These are phyloP conservation scores for Eubasilissa splendida DNA, from an alignment of 2,888 invertebrate species.

Conservation along the genomic window DNA sequence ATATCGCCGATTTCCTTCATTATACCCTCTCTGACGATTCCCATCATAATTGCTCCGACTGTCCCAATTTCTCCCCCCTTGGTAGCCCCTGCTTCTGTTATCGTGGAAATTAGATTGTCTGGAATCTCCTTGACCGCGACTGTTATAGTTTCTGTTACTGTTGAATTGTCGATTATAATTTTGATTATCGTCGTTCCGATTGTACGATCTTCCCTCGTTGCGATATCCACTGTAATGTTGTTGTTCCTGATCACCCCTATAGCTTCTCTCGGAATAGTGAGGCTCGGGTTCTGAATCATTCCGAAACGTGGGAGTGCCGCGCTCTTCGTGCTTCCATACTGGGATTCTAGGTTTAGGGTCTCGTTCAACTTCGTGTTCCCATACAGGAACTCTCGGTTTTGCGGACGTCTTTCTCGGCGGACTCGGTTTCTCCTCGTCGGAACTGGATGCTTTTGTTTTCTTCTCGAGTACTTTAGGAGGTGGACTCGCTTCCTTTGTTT, in stretches of 20 bases:
- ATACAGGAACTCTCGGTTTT: constrained; percentile 26
- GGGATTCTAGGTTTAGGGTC: constrained; percentile 25
- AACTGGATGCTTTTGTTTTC: constrained; percentile 13
- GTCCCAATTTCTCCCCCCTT: constrained; percentile 31
- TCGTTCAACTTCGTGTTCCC: constrained; percentile 12
- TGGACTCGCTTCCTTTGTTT: constrained; percentile 14
- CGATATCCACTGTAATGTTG: constrained; percentile 28
- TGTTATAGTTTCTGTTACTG: constrained; percentile 1
- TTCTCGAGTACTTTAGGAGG: constrained; percentile 10
- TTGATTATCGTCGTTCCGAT: constrained; percentile 14
- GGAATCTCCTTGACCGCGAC: constrained; percentile 13
- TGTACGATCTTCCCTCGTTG: constrained; percentile 16
- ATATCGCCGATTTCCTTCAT: constrained; percentile 4
- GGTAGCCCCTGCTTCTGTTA: constrained; percentile 23
- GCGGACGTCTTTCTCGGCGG: constrained; percentile 40
- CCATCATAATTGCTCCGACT: constrained; percentile 13
- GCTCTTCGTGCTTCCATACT: constrained; percentile 33
- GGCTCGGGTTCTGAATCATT: background rate
- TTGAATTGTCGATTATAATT: constrained; percentile 27
- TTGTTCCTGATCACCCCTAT: constrained; percentile 20
- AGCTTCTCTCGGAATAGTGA: constrained; percentile 14
- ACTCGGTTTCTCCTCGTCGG: constrained; percentile 9
- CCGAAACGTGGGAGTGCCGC: background rate
- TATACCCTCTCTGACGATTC: constrained; percentile 25
- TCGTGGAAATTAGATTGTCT: constrained; percentile 12